Percentiles rank a stretch among this genome's conserved stretches.
These are phyloP conservation scores for Enteromius argenteus DNA, from an alignment of 2,797 vertebrate species.

Conservation along the genomic window DNA sequence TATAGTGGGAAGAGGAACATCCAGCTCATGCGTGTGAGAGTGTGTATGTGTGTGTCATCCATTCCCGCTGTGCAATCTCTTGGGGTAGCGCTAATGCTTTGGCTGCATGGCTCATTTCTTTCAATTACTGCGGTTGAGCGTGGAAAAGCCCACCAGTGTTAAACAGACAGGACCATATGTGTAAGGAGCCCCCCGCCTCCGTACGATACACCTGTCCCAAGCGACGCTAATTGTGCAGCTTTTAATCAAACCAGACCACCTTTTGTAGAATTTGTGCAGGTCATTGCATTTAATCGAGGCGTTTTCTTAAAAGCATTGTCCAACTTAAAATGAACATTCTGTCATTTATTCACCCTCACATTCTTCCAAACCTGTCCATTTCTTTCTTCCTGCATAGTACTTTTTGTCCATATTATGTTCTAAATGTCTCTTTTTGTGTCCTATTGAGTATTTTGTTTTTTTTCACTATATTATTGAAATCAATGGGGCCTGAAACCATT, in stretches of 20 bases:
- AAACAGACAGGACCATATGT: conserved; percentile 79
- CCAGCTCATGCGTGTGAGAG: not conserved
- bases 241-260: not conserved
- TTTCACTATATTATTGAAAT: not conserved
- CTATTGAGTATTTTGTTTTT: not conserved
- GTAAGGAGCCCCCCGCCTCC: conserved; percentile 67
- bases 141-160: conserved; percentile 73
- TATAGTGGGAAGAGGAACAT: not conserved
- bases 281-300: not conserved
- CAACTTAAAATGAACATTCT: not conserved
- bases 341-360: not conserved
- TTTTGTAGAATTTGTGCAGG: not conserved
- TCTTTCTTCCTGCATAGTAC: not conserved
- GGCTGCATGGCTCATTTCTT: conserved; percentile 84
- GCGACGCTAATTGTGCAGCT: not conserved
- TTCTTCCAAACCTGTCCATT: not conserved
- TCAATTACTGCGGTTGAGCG: conserved; percentile 81
- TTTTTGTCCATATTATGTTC: not conserved
- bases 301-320: not conserved
- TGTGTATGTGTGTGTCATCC: conserved; percentile 51
- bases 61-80: conserved; percentile 59
- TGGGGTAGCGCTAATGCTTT: conserved; percentile 78
- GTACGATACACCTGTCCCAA: not conserved
- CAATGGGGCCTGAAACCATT: not conserved
- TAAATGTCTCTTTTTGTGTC: not conserved